Conservation (phyloP, 2,888 invertebrate genomes). For the Agrochola litura region DNA sequence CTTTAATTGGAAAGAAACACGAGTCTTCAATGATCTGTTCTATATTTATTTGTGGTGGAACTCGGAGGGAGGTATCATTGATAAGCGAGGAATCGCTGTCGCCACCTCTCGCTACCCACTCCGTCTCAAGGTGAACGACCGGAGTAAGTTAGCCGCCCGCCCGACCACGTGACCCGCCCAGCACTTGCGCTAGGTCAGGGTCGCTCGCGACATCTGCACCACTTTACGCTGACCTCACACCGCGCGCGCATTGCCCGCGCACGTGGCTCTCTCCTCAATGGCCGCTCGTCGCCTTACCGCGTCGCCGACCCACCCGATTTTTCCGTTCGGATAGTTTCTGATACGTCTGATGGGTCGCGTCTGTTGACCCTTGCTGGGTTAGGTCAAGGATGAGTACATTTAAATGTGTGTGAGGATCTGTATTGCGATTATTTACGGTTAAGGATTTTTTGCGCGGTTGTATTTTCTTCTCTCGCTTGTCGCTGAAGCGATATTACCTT, state of each 20-base stretch:
- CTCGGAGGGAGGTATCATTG: constrained; percentile 60
- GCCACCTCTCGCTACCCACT: constrained; percentile 76
- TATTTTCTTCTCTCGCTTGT: not conserved
- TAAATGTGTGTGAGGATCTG: constrained; percentile 58
- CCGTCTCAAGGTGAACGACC: constrained; percentile 89
- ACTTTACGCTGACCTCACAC: constrained; percentile 75
- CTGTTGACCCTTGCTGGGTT: constrained; percentile 79
- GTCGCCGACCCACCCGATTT: constrained; percentile 81
- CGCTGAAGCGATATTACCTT: not conserved
- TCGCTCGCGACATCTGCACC: constrained; percentile 80
- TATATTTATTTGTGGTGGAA: constrained; percentile 27
- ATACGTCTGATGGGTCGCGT: constrained; percentile 78
- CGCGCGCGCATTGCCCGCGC: constrained; percentile 46
- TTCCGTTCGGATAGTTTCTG: constrained; percentile 88
- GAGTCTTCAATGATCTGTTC: constrained; percentile 10
- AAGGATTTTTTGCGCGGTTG: constrained; percentile 8
- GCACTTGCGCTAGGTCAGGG: constrained; percentile 89
- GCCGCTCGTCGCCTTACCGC: constrained; percentile 76
- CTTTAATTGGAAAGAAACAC: constrained; percentile 19
- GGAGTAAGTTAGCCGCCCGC: constrained; percentile 83
- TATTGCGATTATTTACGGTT: constrained; percentile 22
- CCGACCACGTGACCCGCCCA: constrained; percentile 88
- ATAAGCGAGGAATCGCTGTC: constrained; percentile 68
- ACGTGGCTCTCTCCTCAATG: constrained; percentile 69
- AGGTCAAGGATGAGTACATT: constrained; percentile 81